Base-by-base conservation (phyloP, 2,113 vertebrate genomes). In the Hystrix brachyura region DNA sequence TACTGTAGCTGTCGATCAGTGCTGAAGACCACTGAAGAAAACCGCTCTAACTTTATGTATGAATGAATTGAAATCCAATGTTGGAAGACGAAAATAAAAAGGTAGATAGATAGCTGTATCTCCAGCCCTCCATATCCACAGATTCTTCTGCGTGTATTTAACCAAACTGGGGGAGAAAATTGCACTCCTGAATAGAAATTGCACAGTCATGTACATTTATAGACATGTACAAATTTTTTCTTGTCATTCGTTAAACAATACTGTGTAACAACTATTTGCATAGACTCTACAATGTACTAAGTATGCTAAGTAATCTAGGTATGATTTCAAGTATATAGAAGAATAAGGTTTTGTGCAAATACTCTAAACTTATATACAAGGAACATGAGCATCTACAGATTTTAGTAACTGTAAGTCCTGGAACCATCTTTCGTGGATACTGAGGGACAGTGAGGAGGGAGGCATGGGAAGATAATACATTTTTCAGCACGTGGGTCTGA, bases 1-100 rank as follows among this genome's bases (percentile, higher is more conserved):
- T 51, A 27, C 17, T 82, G 53, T n/a, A 57, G 43, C 55, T 87
- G 65, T 83, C 48, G 19, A 82, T 87, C 46, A 46, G 4, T 43
- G 17, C 38, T 69, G 72, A 78, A 94, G 53, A 88, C 72, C n/a
- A 60, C 21, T 84, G 46, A 87, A n/a, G 51, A 64, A 94, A 89
- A 80, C 15, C 1, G 46, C 64, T 93, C 64, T 71, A 53, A 62
- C 17, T 74, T 76, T 32, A 80, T 13, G 11, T 32, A 48, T 51
- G 34, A 92, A 67, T 87, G 79, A 65, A 57, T 18, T 38, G 34
- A 80, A 53, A 57, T 65, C 13, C 34, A 96, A 65, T 51, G 12
- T 23, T 90, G 53, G 27, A 85, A 85, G 46, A 65, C 38, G 8
- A 83, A 53, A 53, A 80, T 48, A 38, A 38, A 38, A 38, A 38